Base-by-base conservation (phyloP, 1,140 invertebrate genomes). In the Musca vetustissima region DNA sequence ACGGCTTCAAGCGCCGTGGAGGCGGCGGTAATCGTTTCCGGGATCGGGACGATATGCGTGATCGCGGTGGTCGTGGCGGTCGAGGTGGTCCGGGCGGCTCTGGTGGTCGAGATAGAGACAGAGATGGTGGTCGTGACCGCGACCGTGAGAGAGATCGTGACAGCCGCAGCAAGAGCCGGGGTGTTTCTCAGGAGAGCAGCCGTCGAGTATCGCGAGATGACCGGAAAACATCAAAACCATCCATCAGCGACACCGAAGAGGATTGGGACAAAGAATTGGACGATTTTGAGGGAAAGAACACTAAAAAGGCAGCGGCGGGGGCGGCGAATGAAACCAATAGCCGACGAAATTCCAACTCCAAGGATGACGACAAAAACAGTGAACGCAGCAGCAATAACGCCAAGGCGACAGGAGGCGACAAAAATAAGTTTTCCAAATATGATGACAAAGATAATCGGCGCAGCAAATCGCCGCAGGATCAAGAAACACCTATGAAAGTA, bases 181-280 rank as follows among this genome's bases (percentile, higher is more conserved):
- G 68, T 17, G 17, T 67, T 15, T 13, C 17, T 19, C 64, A 57
- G 15, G 22, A 70, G 28, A 24, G 68, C 6, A 25, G 47, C 55
- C 2, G 32, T 22, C 43, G 57, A 36, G 22, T 47, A 7, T 59
- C 13, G 2, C 19, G 25, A 1, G 50, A 28, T 9, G 22, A 52
- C 2, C 25, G 9, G 22, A 50, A 65, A 21, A 66, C 36, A 25
- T 48, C 61, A 52, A 43, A 49, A 22, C 14, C 50, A 14, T 21
- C 65, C 8, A 15, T 48, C 25, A 57, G 14, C 13, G 79, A 81
- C 22, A 81, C 79, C 11, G 79, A 81, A 70, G 79, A 77, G 17
- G 79, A 81, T 70, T 81, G 79, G 79, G 79, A 81, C 73, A 72
- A 70, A 8, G 79, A 81, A 53, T 72, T 81, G 4, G 70, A 74